Percentiles rank a stretch among this genome's conserved stretches.
These are phyloP conservation scores for Nematopogon swammerdamellus DNA, from an alignment of 2,888 invertebrate genomes.

Conservation along the genomic window DNA sequence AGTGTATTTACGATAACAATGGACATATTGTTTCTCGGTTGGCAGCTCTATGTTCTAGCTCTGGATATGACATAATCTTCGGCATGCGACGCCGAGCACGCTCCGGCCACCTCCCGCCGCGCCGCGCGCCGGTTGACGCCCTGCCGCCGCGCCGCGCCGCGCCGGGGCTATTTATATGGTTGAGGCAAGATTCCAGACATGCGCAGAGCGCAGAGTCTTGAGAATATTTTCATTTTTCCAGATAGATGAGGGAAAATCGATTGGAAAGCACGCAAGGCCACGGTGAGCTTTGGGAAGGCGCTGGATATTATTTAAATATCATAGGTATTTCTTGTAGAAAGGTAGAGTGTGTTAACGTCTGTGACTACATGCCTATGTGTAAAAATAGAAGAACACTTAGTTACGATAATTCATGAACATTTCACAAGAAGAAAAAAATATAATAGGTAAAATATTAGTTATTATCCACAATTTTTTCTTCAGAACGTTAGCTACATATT, in stretches of 20 bases:
- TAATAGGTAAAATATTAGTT: no score
- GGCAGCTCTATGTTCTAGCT: not conserved
- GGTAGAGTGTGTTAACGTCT: no score
- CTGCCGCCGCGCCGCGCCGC: not conserved
- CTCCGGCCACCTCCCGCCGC: not conserved
- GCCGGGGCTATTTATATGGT: not conserved
- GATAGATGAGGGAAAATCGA: not conserved
- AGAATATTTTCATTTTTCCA: no score
- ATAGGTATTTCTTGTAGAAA: no score
- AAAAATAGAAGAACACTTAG: no score
- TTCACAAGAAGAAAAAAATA: no score
- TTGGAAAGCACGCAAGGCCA: not conserved
- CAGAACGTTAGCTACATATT: no score
- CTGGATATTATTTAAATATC: no score
- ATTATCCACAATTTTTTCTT: no score
- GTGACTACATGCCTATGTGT: no score
- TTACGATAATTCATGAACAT: no score
- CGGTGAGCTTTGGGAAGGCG: no score
- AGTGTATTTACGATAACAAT: not conserved
- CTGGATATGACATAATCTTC: not conserved
- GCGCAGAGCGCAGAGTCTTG: not conserved
- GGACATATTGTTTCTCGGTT: not conserved
- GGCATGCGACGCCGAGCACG: not conserved
- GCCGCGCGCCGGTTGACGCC: not conserved
- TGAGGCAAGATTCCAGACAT: not conserved